phyloP scores from a whole-genome alignment of 2,888 invertebrate genomes.

The Taenaris catops region DNA sequence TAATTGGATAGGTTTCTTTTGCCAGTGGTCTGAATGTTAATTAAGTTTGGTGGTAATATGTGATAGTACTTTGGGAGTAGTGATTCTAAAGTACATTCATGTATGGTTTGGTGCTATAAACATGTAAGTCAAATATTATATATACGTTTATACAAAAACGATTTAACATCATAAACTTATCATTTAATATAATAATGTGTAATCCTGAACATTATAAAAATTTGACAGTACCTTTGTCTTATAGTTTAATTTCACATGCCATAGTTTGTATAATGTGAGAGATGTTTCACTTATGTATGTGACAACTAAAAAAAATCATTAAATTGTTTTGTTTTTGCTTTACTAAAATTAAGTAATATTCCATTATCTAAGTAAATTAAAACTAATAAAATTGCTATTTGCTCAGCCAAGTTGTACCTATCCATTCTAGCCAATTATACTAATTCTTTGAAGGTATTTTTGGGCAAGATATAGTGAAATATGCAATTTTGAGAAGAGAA shows the following conservation, averaged over 20 bases:
- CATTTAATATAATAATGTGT: conserved; percentile 3
- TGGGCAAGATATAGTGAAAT: conserved; percentile 23
- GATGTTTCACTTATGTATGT: conserved; percentile 9
- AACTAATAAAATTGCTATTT: conserved; percentile 63
- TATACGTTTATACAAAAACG: conserved; percentile 16
- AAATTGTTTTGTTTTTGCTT: conserved; percentile 46
- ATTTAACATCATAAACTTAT: conserved; percentile 3
- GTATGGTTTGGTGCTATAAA: conserved; percentile 67
- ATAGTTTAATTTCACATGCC: conserved; percentile 1
- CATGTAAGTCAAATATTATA: conserved; percentile 20
- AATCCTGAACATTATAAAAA: background rate
- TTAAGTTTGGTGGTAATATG: conserved; percentile 39
- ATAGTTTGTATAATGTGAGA: background rate
- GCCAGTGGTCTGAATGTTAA: conserved; percentile 31
- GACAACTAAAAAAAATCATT: conserved; percentile 20
- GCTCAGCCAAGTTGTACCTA: conserved; percentile 73
- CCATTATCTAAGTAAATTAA: conserved; percentile 73
- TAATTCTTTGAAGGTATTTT: conserved; percentile 23
- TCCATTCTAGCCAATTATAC: conserved; percentile 56
- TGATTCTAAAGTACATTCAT: conserved; percentile 46
- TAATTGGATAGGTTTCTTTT: conserved; percentile 21
- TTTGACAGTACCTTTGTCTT: background rate
- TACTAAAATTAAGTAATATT: conserved; percentile 69
- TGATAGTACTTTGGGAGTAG: conserved; percentile 45
- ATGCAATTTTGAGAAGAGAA: too few relatives aligned